phyloP scores from a whole-genome alignment of 2,888 invertebrate genomes.

The Conistra vaccinii region DNA sequence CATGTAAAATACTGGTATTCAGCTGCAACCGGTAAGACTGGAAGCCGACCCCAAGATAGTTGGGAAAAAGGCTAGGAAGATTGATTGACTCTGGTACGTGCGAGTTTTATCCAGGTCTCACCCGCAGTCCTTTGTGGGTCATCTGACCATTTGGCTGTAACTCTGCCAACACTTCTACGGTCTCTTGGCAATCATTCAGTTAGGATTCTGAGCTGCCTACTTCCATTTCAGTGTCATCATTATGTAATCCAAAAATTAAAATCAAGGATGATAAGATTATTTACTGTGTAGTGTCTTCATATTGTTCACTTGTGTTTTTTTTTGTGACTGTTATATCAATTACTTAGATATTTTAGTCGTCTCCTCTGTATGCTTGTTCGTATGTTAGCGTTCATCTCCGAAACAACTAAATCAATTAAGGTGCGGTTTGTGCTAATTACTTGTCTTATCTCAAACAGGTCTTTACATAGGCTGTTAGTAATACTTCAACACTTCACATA shows the following conservation, averaged over 20 bases:
- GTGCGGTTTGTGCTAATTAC: constrained; percentile 34
- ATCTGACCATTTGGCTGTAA: neutral
- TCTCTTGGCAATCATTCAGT: neutral
- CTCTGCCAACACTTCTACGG: neutral
- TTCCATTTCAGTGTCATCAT: neutral
- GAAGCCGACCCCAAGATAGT: no score
- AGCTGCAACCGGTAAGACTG: no score
- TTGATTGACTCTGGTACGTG: neutral
- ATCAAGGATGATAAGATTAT: neutral
- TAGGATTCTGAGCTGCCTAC: neutral
- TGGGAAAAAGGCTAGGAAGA: no score
- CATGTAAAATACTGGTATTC: no score
- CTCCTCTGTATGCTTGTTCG: neutral
- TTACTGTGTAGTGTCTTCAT: neutral
- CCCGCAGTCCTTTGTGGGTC: neutral
- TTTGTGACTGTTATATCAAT: neutral
- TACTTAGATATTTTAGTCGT: neutral
- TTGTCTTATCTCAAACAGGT: constrained; percentile 43
- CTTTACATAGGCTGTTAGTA: constrained; percentile 25
- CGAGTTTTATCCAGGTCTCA: neutral
- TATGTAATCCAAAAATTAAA: neutral
- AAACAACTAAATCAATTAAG: constrained; percentile 44
- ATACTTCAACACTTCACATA: neutral
- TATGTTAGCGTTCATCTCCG: constrained; percentile 10
- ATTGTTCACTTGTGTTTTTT: neutral